Base-by-base conservation (phyloP, 2,888 invertebrate species). In the Corbicula japonica region DNA sequence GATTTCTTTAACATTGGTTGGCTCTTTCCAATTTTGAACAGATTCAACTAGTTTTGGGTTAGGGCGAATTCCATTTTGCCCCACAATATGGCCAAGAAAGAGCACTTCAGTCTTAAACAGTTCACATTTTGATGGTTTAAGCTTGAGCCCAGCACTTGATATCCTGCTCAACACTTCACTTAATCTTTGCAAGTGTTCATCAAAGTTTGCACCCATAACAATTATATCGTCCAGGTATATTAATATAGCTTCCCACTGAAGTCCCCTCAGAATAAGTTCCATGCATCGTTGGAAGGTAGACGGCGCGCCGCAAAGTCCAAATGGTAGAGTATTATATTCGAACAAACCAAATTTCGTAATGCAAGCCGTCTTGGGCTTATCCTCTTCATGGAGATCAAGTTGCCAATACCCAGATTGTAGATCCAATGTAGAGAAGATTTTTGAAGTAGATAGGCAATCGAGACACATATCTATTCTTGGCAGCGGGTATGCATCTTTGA, bases 151-250 rank as follows among this genome's bases (percentile, higher is more conserved):
- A 10, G 72, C 71, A 2, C 54, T 28, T 1, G n/a, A 18, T 3
- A 84, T 56, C 23, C 74, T 46, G 12, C 21, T 23, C 23, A 85
- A 80, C 10, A 85, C 69, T 50, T 74, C 52, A n/a, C 80, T 72
- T 48, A 85, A 30, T 56, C 69, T 50, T 18, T 62, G 28, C 5
- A 79, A 6, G 10, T 63, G 63, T 63, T 69, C 62, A n/a, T 73
- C 76, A 35, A 80, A 34, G 4, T 74, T 74, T 15, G 41, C 35
- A 30, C 63, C 65, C 28, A 65, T 80, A 18, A 85, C 38, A 35
- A 87, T 75, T 10, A 84, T 75, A 48, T 87, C 86, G 63, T 86
- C 86, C 38, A 87, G 21, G 56, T 87, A 83, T 21, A 75, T 46
- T 21, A 85, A 21, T 15, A 82, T 58, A 4, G 56, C 65, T 12